phyloP scores from a whole-genome alignment of 2,113 vertebrate species.

The Nettapus auritus region DNA sequence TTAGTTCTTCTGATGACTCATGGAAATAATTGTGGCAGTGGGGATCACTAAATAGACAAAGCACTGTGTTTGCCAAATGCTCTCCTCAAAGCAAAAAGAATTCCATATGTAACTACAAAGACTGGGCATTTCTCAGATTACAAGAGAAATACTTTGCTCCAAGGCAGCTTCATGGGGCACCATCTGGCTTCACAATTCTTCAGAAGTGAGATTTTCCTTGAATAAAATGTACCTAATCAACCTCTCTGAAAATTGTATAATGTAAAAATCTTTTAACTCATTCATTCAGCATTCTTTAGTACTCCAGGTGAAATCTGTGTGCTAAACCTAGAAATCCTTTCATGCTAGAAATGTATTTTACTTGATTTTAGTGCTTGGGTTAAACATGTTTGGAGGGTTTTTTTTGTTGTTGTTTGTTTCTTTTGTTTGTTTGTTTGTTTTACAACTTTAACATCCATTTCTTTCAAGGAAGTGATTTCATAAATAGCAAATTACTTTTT shows the following conservation, averaged over 20 bases:
- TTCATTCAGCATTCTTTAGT: neutral
- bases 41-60: fast-evolving
- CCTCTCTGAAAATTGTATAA: neutral
- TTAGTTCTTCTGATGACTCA: neutral
- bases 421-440: neutral
- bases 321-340: neutral
- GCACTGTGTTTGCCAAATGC: neutral
- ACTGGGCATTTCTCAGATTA: neutral
- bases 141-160: neutral
- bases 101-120: constrained; percentile 35
- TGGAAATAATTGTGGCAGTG: neutral
- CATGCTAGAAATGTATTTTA: neutral
- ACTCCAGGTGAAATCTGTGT: neutral
- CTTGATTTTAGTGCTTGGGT: neutral
- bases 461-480: neutral
- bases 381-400: neutral
- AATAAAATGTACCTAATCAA: neutral
- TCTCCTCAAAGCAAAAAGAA: neutral
- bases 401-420: neutral
- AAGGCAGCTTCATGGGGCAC: constrained; percentile 1
- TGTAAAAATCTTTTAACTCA: neutral
- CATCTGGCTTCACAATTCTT: constrained; percentile 50
- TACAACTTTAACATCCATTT: neutral
- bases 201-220: constrained; percentile 32
- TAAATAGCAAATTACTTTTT: neutral